phyloP scores from a whole-genome alignment of 2,888 invertebrate species.

The Drosophila algonquin region DNA sequence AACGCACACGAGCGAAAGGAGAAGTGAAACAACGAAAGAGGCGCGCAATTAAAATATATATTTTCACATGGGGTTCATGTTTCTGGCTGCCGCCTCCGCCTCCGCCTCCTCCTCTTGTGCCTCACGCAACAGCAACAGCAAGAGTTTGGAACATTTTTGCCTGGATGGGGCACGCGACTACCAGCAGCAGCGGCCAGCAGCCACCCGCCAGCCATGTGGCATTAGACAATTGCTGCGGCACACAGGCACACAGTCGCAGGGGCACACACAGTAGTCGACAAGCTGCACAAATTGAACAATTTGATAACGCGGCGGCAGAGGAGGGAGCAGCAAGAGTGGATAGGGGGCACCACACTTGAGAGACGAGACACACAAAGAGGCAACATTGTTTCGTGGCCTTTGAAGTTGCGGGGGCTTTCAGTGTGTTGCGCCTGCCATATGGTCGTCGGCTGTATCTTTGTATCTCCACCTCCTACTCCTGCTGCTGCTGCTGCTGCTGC shows the following conservation, averaged over 20 bases:
- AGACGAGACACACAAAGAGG: constrained; percentile 27
- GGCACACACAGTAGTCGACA: constrained; percentile 6
- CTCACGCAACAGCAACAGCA: constrained; percentile 26
- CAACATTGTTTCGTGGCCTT: constrained; percentile 36
- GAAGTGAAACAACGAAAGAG: constrained; percentile 46
- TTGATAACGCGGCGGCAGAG: constrained; percentile 63
- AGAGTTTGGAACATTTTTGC: constrained; percentile 32
- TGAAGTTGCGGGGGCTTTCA: constrained; percentile 40
- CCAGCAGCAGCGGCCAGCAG: constrained; percentile 40
- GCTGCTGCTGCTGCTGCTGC: background rate
- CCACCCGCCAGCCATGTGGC: constrained; percentile 59
- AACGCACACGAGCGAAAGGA: constrained; percentile 7
- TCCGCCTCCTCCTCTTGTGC: constrained; percentile 1
- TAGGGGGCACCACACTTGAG: constrained; percentile 19
- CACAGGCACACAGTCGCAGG: constrained; percentile 19
- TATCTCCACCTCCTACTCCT: constrained; percentile 1
- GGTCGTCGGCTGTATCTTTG: constrained; percentile 37
- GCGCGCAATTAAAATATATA: constrained; percentile 66
- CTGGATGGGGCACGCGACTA: constrained; percentile 64
- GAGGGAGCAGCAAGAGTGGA: background rate
- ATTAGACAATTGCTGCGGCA: constrained; percentile 72
- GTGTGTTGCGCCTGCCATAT: constrained; percentile 32
- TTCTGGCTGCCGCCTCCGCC: constrained; percentile 30
- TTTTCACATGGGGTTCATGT: constrained; percentile 65
- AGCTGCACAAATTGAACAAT: constrained; percentile 74